Base-by-base conservation (phyloP, 2,888 invertebrate species). In the Furcula furcula region DNA sequence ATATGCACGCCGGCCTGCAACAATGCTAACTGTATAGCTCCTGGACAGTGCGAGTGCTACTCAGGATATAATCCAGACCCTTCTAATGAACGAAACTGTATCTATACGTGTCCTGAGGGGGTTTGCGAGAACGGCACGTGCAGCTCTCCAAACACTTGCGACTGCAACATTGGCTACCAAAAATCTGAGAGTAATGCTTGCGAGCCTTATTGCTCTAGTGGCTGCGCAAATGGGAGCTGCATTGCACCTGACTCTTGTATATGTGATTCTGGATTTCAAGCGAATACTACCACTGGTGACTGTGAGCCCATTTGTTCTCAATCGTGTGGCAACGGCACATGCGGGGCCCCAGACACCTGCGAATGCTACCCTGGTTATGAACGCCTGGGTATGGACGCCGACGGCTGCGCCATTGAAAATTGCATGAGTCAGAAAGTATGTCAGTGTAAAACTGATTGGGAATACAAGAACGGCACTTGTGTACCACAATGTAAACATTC, bases 121-220 rank as follows among this genome's bases (percentile, higher is more conserved):
- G 31, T 14, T 2, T 36, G 36, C 28, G 60, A 65, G 7, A 86
- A 90, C 48, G 90, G 86, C 7, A 48, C 40, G 6, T 91, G 91
- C 49, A 65, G 76, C 0, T 78, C 76, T 0, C 89, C 90, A 1
- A 71, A 87, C 21, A 65, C 55, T 0, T 90, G 88, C 40, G 47
- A 76, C 23, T 90, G 90, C 40, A 63, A 73, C 9, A 53, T 68
- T 1, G 83, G 57, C 6, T 52, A 49, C 16, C 52, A 21, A 20
- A 21, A 46, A n/a, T 66, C 60, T 21, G 31, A 37, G 0, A 53
- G 65, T 18, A 62, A 57, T 1, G 43, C 33, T 3, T 30, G 29
- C 7, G 2, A 5, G 9, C 29, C 29, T 5, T n/a, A 13, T 2
- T 30, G 29, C n/a, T 13, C 21, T 4, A 13, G 6, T 2, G 29